Base-by-base conservation (phyloP, 2,888 invertebrate species). In the Tenthredo distinguenda region DNA sequence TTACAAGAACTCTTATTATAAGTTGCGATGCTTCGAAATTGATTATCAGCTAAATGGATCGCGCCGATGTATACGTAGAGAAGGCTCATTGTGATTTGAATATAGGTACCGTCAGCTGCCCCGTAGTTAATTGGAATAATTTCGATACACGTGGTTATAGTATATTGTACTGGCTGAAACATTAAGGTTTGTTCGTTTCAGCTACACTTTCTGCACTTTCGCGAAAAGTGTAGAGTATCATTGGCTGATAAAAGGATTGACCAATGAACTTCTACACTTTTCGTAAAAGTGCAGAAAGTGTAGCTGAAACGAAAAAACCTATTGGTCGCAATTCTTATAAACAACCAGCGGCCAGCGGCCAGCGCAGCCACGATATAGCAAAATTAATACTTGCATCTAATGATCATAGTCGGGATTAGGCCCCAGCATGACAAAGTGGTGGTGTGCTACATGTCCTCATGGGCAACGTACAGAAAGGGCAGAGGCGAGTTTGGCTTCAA, bases 401-500 rank as follows among this genome's bases (percentile, higher is more conserved):
- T 62, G 77, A 74, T 55, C 58, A 86, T 31, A 83, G 83, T n/a
- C 71, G 15, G 5, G 96, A 96, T 88, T 96, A 96, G 26, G 92
- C 94, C 90, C 9, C 91, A 88, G n/a, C 97, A 97, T 91, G 95
- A 95, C 81, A 97, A 96, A 93, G 95, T 96, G 31, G 96, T 98
- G 6, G 97, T 97, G 0, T 98, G 98, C 93, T 98, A 98, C 92
- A 95, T 97, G 76, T 96, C 96, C 5, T 95, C 96, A 10, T 98
- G 98, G 98, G 96, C 98, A 0, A 95, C 95, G 0, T 98, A 97
- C 94, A 94, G 98, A 26, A 95, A 95, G 0, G 95, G 93, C 0
- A 94, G 94, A 37, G 97, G 97, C 0, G 95, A 95, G 87, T 98
- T 96, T 93, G 94, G 94, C 3, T 93, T 97, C 31, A 95, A 96